These are phyloP conservation scores for Meloidogyne floridensis DNA, from an alignment of 1,140 invertebrate species.

Conservation along the genomic window DNA sequence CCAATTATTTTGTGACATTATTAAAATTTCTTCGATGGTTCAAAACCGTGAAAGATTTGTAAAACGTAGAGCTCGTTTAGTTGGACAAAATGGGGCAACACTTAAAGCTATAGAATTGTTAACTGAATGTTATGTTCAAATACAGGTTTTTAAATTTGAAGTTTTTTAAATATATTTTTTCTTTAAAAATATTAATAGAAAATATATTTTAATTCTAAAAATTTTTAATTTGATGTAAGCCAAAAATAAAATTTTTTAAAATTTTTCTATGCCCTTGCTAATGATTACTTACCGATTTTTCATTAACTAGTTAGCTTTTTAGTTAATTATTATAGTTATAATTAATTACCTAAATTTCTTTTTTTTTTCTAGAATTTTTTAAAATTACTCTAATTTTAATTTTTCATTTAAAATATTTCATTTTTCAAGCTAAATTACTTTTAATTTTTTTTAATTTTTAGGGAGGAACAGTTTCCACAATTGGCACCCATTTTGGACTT, in stretches of 20 bases:
- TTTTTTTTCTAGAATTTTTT: no score
- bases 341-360: no score
- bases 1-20: conserved; percentile 89
- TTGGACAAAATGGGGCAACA: conserved; percentile 94
- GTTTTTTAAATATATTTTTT: conserved; percentile 68
- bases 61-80: conserved; percentile 87
- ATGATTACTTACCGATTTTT: no score
- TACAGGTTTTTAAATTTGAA: conserved; percentile 67
- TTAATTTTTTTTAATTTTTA: conserved; percentile 2
- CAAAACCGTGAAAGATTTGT: conserved; percentile 88
- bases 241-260: no score
- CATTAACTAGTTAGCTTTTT: no score
- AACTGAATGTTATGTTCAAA: conserved; percentile 94
- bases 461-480: conserved; percentile 92
- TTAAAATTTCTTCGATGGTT: conserved; percentile 89
- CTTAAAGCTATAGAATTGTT: conserved; percentile 94
- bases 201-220: no score
- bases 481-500: conserved; percentile 91
- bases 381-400: no score
- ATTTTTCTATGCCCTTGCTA: no score
- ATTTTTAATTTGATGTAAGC: no score
- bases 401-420: no score
- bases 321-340: no score
- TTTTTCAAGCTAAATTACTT: neutral
- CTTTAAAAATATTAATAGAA: no score